A percentile compares a stretch with the other conserved stretches of the same genome.
These are phyloP conservation scores for Pyrochroa serraticornis DNA, from an alignment of 2,888 invertebrate species.

Conservation along the genomic window DNA sequence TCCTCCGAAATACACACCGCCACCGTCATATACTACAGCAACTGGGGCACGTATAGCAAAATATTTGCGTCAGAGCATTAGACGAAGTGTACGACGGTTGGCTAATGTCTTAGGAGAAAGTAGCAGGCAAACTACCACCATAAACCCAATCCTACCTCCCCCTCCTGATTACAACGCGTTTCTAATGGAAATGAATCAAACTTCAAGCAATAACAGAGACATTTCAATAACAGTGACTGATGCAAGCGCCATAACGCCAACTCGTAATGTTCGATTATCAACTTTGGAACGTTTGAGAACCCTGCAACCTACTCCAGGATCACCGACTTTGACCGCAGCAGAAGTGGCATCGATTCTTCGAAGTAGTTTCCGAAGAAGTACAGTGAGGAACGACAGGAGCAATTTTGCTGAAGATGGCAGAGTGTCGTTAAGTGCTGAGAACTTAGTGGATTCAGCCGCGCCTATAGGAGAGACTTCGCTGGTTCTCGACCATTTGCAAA, in stretches of 20 bases:
- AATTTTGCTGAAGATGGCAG: slow-evolving; percentile 28
- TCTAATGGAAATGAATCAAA: slow-evolving; percentile 67
- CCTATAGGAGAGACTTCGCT: slow-evolving; percentile 62
- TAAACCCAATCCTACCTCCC: slow-evolving; percentile 55
- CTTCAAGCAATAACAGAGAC: slow-evolving; percentile 34
- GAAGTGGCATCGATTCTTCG: slow-evolving; percentile 65
- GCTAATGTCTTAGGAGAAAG: slow-evolving; percentile 62
- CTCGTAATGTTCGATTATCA: slow-evolving; percentile 35
- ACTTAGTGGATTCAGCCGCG: slow-evolving; percentile 65
- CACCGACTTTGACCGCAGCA: slow-evolving; percentile 61
- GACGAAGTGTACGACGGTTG: slow-evolving; percentile 78
- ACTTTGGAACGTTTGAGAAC: slow-evolving; percentile 48
- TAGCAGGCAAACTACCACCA: slow-evolving; percentile 43
- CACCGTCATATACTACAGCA: slow-evolving; percentile 90
- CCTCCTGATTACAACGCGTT: slow-evolving; percentile 70
- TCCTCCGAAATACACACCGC: slow-evolving; percentile 92
- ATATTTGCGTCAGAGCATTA: slow-evolving; percentile 75
- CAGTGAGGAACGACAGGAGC: slow-evolving; percentile 48
- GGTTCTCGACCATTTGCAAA: slow-evolving; percentile 49
- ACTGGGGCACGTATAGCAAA: slow-evolving; percentile 84
- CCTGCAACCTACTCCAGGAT: slow-evolving; percentile 39
- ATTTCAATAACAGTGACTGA: slow-evolving; percentile 37
- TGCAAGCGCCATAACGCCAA: slow-evolving; percentile 13
- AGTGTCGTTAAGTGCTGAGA: slow-evolving; percentile 64
- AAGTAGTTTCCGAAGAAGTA: slow-evolving; percentile 63